Evolutionary conservation across 1,140 invertebrate species (phyloP).

Genomic region (Bombus picipes): DNA sequence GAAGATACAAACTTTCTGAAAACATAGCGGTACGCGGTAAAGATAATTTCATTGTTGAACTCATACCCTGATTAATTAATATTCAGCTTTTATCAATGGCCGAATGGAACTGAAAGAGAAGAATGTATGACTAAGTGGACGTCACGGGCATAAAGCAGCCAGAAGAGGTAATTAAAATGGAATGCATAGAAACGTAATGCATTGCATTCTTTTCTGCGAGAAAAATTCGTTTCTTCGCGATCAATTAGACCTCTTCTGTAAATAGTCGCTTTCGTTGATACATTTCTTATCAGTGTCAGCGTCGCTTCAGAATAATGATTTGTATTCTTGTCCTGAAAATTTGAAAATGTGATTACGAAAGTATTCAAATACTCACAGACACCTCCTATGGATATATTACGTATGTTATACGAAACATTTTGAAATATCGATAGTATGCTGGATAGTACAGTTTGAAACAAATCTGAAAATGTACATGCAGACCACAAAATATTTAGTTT

Average conservation of each 20-base stretch:
- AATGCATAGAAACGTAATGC: conserved; percentile 9
- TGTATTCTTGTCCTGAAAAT: background rate
- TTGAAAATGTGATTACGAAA: background rate
- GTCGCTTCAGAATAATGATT: background rate
- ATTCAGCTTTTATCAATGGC: conserved; percentile 15
- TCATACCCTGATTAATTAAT: conserved; percentile 11
- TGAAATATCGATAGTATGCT: too few species aligned
- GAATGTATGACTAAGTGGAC: background rate
- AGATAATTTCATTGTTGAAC: background rate
- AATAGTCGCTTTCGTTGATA: conserved; percentile 5
- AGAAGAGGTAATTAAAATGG: conserved; percentile 40
- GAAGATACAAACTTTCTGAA: background rate
- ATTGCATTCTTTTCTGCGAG: background rate
- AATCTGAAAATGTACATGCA: too few species aligned
- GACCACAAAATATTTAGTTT: too few species aligned
- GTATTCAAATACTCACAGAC: background rate
- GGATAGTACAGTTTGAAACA: too few species aligned
- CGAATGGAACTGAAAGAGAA: conserved; percentile 20
- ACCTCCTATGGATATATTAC: too few species aligned
- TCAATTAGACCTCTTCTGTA: background rate
- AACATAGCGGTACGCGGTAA: background rate
- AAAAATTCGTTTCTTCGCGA: background rate
- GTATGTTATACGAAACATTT: too few species aligned
- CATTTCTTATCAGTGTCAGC: background rate
- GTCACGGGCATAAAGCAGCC: conserved; percentile 9